Evolutionary conservation across 2,888 invertebrate species (phyloP).

Genomic region (Endotricha flammealis): DNA sequence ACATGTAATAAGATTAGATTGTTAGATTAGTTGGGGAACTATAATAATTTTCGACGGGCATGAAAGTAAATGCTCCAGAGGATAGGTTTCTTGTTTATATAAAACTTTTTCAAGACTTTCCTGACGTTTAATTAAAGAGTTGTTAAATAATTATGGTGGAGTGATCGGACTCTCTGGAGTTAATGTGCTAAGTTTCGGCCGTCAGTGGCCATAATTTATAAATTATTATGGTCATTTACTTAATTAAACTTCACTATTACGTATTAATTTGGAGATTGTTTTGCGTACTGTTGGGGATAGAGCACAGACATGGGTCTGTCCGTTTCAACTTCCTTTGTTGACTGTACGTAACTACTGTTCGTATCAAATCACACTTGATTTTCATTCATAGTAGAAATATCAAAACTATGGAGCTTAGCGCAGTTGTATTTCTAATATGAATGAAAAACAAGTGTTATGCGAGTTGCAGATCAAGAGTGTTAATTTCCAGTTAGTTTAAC

Average conservation of each 20-base stretch:
- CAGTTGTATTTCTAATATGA: too few species aligned
- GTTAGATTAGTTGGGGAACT: conserved; percentile 1
- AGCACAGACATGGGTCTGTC: too few species aligned
- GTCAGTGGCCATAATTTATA: conserved; percentile 32
- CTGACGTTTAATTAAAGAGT: conserved; percentile 2
- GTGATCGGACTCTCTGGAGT: conserved; percentile 22
- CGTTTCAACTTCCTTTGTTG: too few species aligned
- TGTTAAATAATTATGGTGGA: conserved; percentile 10
- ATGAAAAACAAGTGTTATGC: too few species aligned
- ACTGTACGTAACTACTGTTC: too few species aligned
- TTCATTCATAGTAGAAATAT: too few species aligned
- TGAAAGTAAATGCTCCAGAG: conserved; percentile 1
- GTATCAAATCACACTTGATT: too few species aligned
- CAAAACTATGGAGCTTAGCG: too few species aligned
- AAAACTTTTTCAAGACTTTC: neutral
- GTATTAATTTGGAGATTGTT: too few species aligned
- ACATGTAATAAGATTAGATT: conserved; percentile 7
- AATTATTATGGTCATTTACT: conserved; percentile 29
- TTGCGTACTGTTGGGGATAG: too few species aligned
- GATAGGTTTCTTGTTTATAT: neutral
- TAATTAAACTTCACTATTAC: conserved; percentile 25
- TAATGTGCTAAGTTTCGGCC: conserved; percentile 35
- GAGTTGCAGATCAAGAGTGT: too few species aligned
- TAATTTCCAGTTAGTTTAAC: too few species aligned
- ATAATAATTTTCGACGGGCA: neutral